Conservation (phyloP, 2,797 vertebrate genomes). For the Catharus ustulatus region DNA sequence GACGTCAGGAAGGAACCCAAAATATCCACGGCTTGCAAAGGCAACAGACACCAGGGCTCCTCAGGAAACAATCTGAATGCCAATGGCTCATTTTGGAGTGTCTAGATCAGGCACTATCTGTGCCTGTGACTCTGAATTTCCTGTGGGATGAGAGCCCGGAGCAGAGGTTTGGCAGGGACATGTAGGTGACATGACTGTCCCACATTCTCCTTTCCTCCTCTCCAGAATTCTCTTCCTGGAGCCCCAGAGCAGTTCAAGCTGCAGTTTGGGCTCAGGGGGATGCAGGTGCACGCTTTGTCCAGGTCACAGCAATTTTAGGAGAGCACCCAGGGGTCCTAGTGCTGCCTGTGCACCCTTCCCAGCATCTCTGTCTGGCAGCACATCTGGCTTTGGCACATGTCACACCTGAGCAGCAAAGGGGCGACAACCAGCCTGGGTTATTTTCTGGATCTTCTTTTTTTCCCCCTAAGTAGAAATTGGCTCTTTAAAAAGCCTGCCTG, state of each 20-base stretch:
- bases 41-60: background rate
- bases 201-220: background rate
- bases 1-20: background rate
- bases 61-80: background rate
- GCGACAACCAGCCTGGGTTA: background rate
- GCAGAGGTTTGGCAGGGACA: background rate
- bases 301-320: background rate
- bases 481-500: background rate
- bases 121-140: background rate
- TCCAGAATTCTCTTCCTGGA: background rate
- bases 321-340: background rate
- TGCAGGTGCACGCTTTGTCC: background rate
- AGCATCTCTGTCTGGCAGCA: background rate
- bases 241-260: rapidly evolving
- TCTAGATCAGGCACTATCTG: background rate
- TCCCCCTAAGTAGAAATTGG: background rate
- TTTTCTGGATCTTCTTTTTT: background rate
- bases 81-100: background rate
- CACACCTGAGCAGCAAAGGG: background rate
- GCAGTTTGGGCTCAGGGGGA: background rate
- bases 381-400: background rate
- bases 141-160: background rate
- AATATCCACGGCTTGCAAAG: background rate
- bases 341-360: background rate
- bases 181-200: background rate